phyloP scores from a whole-genome alignment of 2,797 vertebrate species.

The Sebastes minor region DNA sequence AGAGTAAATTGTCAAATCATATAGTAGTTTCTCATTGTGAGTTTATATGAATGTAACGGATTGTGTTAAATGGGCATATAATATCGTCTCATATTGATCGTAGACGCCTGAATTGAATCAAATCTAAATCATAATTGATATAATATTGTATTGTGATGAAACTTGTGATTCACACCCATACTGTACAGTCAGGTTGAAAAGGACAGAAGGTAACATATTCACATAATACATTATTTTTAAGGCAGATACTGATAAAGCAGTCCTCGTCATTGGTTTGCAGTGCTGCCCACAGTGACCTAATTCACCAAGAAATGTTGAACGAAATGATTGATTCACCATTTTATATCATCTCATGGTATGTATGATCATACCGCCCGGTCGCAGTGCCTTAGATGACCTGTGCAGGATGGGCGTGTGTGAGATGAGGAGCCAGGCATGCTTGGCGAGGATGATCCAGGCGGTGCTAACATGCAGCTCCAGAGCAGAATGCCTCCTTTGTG shows the following conservation, averaged over 20 bases:
- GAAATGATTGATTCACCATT: not conserved
- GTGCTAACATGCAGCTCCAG: constrained; percentile 50
- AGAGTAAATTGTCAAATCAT: no score
- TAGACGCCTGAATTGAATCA: no score
- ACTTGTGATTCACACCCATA: no score
- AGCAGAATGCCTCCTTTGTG: constrained; percentile 79
- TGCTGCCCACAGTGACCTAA: not conserved
- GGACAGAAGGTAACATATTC: not conserved
- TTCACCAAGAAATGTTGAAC: not conserved
- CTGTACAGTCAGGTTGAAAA: not conserved
- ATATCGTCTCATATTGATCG: no score
- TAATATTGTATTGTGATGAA: no score
- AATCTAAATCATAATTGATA: no score
- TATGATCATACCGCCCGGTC: not conserved
- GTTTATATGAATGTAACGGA: no score
- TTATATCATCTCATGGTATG: not conserved
- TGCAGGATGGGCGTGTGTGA: constrained; percentile 11
- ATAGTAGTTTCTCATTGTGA: no score
- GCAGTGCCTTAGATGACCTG: constrained; percentile 26
- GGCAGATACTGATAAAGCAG: not conserved
- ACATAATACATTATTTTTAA: not conserved
- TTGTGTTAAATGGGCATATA: no score
- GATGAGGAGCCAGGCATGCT: constrained; percentile 13
- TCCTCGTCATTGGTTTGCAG: not conserved
- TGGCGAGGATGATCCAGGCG: constrained; percentile 27